Conservation (phyloP, 2,113 vertebrate genomes). For the Lepidothrix coronata region DNA sequence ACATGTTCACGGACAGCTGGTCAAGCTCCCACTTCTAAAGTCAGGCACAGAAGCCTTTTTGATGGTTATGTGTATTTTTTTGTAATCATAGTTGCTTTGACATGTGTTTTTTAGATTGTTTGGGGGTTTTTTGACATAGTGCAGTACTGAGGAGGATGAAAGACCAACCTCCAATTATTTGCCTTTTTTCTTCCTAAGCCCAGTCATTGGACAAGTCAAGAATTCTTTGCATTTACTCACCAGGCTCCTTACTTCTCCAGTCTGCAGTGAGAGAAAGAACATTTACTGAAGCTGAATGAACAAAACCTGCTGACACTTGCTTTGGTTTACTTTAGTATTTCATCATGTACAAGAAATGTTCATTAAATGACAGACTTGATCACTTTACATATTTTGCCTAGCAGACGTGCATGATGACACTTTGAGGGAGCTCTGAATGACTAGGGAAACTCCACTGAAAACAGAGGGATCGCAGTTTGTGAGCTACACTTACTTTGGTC, state of each 20-base stretch:
- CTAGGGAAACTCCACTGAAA: background rate
- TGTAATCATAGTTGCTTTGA: background rate
- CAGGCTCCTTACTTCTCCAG: background rate
- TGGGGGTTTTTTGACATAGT: background rate
- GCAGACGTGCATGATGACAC: background rate
- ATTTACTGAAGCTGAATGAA: background rate
- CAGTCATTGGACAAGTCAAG: background rate
- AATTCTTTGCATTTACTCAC: background rate
- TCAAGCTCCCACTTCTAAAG: background rate
- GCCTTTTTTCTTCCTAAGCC: background rate
- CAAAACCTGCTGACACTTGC: background rate
- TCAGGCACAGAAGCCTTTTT: background rate
- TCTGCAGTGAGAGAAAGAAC: background rate
- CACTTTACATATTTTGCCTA: background rate
- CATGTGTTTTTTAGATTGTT: background rate
- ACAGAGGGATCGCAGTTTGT: background rate
- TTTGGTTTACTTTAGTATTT: slow-evolving; percentile 9
- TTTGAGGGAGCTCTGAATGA: background rate
- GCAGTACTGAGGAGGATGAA: background rate
- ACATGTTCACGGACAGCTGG: background rate
- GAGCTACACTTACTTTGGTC: background rate
- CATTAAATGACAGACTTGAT: background rate
- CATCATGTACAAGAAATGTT: background rate
- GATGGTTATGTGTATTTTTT: background rate
- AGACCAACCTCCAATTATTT: background rate